phyloP scores from a whole-genome alignment of 2,113 vertebrate genomes.

The Trichechus manatus region DNA sequence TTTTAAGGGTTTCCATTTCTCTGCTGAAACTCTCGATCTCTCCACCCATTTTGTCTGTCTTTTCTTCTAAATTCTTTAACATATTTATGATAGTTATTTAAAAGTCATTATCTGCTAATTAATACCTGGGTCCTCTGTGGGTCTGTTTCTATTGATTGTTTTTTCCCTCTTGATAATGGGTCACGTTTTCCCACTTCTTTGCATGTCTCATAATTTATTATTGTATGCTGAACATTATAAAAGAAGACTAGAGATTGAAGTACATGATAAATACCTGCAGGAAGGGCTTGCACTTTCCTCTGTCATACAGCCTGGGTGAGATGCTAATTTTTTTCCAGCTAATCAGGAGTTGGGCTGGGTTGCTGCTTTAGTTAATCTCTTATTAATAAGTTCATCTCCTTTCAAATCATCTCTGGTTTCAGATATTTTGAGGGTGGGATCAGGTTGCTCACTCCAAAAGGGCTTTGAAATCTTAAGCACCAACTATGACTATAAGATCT shows the following conservation, averaged over 20 bases:
- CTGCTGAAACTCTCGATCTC: neutral
- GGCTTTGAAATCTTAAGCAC: neutral
- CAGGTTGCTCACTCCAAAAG: neutral
- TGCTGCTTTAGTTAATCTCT: neutral
- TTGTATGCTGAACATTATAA: neutral
- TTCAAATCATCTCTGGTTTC: neutral
- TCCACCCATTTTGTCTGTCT: neutral
- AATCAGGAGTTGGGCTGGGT: neutral
- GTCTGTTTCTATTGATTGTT: neutral
- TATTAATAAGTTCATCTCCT: neutral
- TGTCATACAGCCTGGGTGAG: fast-evolving
- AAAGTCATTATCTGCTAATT: slow-evolving; percentile 5
- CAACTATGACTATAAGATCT: neutral
- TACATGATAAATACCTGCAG: neutral
- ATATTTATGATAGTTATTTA: neutral
- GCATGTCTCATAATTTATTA: neutral
- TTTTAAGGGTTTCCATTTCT: neutral
- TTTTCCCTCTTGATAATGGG: neutral
- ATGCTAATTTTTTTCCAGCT: neutral
- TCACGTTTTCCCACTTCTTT: neutral
- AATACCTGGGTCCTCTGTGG: neutral
- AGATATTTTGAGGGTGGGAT: neutral
- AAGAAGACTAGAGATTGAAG: neutral
- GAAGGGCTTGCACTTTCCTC: neutral
- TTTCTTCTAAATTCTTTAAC: slow-evolving; percentile 2